Evolutionary conservation across 2,888 invertebrate species (phyloP).

Genomic region (Drosophila vallismaia): DNA sequence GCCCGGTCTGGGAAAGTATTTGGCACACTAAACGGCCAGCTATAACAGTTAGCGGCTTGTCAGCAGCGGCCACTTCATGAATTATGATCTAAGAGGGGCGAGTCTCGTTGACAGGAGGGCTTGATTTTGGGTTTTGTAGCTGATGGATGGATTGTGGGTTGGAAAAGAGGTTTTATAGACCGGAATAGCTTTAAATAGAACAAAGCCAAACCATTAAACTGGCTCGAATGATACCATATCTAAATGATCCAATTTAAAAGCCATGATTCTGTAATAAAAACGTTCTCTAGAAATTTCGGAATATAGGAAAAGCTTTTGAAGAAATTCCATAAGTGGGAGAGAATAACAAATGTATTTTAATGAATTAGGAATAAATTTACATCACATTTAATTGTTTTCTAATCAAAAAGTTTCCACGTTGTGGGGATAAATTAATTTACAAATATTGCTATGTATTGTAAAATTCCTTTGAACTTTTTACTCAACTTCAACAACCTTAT

Average conservation of each 20-base stretch:
- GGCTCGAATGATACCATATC: neutral
- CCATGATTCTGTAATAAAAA: conserved; percentile 2
- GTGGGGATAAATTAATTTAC: too few species aligned
- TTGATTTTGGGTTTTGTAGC: neutral
- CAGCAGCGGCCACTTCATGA: conserved; percentile 40
- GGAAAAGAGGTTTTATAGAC: neutral
- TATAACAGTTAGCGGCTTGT: conserved; percentile 70
- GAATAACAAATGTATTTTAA: too few species aligned
- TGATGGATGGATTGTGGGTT: conserved; percentile 1
- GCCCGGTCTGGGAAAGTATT: conserved; percentile 70
- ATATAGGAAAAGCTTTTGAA: neutral
- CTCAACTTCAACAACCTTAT: neutral
- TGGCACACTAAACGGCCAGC: conserved; percentile 73
- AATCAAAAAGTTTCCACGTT: too few species aligned
- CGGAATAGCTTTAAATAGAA: conserved; percentile 1
- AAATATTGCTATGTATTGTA: too few species aligned
- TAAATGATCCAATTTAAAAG: neutral
- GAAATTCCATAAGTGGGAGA: too few species aligned
- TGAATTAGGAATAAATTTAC: neutral
- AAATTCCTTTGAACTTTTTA: too few species aligned
- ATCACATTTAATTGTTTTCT: neutral
- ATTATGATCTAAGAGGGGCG: conserved; percentile 45
- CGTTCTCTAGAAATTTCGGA: neutral
- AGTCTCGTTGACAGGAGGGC: conserved; percentile 17
- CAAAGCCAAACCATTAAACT: neutral